These are phyloP conservation scores for Drosophila quinaria DNA, from an alignment of 2,888 invertebrate genomes.

Conservation along the genomic window DNA sequence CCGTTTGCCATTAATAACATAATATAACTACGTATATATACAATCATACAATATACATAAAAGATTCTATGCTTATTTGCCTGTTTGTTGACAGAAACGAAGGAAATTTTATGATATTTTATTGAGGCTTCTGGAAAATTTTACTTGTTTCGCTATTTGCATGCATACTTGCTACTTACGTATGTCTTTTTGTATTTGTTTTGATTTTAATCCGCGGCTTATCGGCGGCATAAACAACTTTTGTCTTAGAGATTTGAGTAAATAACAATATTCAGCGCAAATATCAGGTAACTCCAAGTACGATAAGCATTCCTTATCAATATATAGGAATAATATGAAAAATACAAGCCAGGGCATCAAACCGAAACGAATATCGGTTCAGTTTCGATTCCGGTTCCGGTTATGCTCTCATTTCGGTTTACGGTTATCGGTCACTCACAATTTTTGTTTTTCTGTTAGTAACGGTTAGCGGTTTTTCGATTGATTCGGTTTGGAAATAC, in stretches of 20 bases:
- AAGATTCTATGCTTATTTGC: constrained; percentile 23
- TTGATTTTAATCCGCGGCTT: constrained; percentile 37
- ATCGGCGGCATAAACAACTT: constrained; percentile 67
- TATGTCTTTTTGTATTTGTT: constrained; percentile 18
- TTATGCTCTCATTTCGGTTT: too few relatives aligned
- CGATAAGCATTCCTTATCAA: constrained; percentile 50
- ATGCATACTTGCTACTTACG: constrained; percentile 1
- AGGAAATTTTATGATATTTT: constrained; percentile 50
- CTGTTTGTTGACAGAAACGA: constrained; percentile 40
- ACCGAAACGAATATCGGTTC: too few relatives aligned
- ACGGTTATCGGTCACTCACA: too few relatives aligned
- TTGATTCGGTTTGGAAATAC: too few relatives aligned
- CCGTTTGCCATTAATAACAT: constrained; percentile 21
- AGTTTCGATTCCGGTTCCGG: too few relatives aligned
- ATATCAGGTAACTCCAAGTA: constrained; percentile 55
- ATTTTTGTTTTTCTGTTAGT: too few relatives aligned
- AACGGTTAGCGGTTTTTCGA: too few relatives aligned
- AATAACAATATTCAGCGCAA: constrained; percentile 53
- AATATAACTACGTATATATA: constrained; percentile 8
- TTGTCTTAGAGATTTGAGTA: constrained; percentile 42
- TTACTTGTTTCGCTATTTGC: constrained; percentile 22
- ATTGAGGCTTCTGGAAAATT: constrained; percentile 42
- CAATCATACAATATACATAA: constrained; percentile 8
- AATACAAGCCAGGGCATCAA: too few relatives aligned
- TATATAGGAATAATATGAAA: too few relatives aligned